phyloP scores from a whole-genome alignment of 2,888 invertebrate genomes.

The Plutella xylostella region DNA sequence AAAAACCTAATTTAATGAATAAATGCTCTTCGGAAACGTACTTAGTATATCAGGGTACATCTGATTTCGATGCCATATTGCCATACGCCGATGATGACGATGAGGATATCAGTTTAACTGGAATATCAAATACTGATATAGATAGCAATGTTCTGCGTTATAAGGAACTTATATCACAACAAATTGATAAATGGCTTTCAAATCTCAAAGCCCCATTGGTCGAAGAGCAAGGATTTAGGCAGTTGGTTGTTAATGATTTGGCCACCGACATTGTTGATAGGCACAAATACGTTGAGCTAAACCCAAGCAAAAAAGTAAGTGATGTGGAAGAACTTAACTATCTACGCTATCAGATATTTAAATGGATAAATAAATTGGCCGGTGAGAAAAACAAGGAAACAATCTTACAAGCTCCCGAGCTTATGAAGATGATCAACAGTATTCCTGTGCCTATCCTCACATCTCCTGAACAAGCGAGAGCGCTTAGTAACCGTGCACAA shows the following conservation, averaged over 20 bases:
- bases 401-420: conserved; percentile 28
- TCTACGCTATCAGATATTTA: conserved; percentile 48
- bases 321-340: conserved; percentile 37
- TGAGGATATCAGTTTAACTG: conserved; percentile 15
- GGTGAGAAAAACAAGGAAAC: conserved; percentile 30
- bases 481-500: background rate
- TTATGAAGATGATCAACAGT: conserved; percentile 34
- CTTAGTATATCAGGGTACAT: too few relatives aligned
- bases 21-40: too few relatives aligned
- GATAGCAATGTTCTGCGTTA: conserved; percentile 24
- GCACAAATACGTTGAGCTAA: conserved; percentile 37
- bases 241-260: conserved; percentile 32
- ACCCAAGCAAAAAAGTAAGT: conserved; percentile 21
- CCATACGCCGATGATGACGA: too few relatives aligned
- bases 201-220: conserved; percentile 22
- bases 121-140: conserved; percentile 21
- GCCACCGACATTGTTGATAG: conserved; percentile 45
- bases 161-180: conserved; percentile 24
- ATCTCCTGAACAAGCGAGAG: background rate
- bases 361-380: conserved; percentile 43
- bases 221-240: conserved; percentile 23
- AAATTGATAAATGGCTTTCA: conserved; percentile 40
- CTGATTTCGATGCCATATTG: too few relatives aligned
- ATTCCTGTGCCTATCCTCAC: conserved; percentile 29
- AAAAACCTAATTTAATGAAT: too few relatives aligned